Percentiles rank a stretch among this genome's conserved stretches.
Conservation (phyloP, 92 coral and sea anemone species). For the Zoanthus solanderi region DNA sequence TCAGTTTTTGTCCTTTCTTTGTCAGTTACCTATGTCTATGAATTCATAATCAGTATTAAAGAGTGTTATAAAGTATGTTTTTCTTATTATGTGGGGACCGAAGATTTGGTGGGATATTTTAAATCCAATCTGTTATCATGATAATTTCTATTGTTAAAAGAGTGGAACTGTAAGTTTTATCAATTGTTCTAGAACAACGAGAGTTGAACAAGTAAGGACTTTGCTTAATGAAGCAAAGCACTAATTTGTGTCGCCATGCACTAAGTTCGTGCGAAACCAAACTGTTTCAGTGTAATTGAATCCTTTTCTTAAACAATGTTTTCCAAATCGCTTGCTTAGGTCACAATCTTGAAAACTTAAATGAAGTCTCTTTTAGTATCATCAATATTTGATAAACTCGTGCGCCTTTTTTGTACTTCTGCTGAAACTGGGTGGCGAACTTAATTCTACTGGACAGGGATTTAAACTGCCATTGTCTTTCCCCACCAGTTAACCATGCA, state of each 20-base stretch:
- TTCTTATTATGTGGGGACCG: background rate
- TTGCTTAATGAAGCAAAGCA: background rate
- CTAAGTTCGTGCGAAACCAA: background rate
- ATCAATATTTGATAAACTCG: background rate
- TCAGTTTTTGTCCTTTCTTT: background rate
- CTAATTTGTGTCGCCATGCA: background rate
- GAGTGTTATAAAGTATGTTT: background rate
- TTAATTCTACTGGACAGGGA: background rate
- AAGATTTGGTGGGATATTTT: background rate
- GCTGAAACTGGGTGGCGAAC: background rate
- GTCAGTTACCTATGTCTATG: too few relatives aligned
- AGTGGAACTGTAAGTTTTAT: background rate
- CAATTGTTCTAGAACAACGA: background rate
- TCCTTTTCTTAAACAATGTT: background rate
- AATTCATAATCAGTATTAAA: background rate
- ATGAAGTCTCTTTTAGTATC: background rate
- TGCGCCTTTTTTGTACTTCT: background rate
- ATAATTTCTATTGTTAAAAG: background rate
- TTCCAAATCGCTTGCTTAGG: background rate
- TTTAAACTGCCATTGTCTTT: background rate
- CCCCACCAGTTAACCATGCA: constrained; percentile 30
- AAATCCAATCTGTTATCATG: background rate
- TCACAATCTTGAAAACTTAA: background rate
- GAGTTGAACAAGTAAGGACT: background rate
- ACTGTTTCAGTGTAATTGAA: background rate